Conservation (phyloP, 2,797 vertebrate species). For the Selene dorsalis region DNA sequence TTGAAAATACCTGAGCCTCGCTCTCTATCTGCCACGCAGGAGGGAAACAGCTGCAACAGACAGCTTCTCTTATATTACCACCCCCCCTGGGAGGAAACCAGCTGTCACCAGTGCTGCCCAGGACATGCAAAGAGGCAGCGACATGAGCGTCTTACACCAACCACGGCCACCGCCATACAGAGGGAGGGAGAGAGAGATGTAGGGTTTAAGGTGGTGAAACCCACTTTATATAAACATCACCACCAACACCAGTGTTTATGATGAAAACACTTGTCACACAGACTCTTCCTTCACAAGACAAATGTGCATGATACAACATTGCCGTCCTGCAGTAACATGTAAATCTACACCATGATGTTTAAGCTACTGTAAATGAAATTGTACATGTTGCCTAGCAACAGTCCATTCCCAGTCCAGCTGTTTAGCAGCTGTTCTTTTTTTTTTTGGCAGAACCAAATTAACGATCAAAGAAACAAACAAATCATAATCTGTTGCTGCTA, state of each 20-base stretch:
- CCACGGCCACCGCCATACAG: slow-evolving; percentile 13
- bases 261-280: not conserved
- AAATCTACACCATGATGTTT: not conserved
- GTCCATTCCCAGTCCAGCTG: not conserved
- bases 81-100: slow-evolving; percentile 45
- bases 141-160: slow-evolving; percentile 16
- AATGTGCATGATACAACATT: not conserved
- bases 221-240: not conserved
- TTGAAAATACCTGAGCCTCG: slow-evolving; percentile 24
- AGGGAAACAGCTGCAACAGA: slow-evolving; percentile 29
- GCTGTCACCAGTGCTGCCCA: slow-evolving; percentile 53
- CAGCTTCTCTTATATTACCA: slow-evolving; percentile 21
- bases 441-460: not conserved
- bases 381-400: not conserved
- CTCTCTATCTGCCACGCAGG: slow-evolving; percentile 26
- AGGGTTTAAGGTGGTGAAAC: not conserved
- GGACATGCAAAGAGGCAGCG: slow-evolving; percentile 50
- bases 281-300: not conserved
- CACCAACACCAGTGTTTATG: not conserved
- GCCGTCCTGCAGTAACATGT: not conserved
- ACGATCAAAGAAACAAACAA: not conserved
- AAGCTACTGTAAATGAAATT: not conserved
- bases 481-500: not conserved
- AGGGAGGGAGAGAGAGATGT: not conserved
- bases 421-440: not conserved